phyloP scores from a whole-genome alignment of 1,140 invertebrate genomes.

The Ceratina australensis region DNA sequence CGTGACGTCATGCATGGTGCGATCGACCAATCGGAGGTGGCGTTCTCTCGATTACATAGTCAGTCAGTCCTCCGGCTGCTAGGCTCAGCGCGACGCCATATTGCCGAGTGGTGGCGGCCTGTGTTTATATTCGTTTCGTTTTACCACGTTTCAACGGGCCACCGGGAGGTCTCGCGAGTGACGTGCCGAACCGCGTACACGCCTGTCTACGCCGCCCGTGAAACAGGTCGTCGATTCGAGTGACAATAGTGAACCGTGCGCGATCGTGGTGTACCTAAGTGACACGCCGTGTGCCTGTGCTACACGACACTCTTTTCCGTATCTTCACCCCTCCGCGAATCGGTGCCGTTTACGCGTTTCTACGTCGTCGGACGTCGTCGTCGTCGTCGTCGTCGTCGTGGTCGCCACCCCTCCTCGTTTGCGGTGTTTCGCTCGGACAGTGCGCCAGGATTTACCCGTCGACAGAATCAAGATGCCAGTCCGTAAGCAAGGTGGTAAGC shows the following conservation, averaged over 20 bases:
- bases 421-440: not conserved
- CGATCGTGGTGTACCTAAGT: conserved; percentile 51
- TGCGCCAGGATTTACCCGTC: conserved; percentile 22
- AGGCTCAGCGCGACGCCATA: conserved; percentile 73
- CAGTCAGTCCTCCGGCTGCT: conserved; percentile 73
- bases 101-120: conserved; percentile 68
- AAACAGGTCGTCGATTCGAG: conserved; percentile 46
- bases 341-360: conserved; percentile 2
- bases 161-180: conserved; percentile 59
- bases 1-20: conserved; percentile 52
- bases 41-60: conserved; percentile 36
- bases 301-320: conserved; percentile 10
- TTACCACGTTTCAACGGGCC: conserved; percentile 61
- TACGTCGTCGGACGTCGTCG: conserved; percentile 3
- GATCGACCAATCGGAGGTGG: conserved; percentile 71
- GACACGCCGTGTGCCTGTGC: conserved; percentile 33
- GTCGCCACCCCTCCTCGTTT: not conserved
- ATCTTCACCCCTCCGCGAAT: conserved; percentile 29
- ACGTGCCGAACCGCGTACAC: conserved; percentile 49
- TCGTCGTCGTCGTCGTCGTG: conserved; percentile 3
- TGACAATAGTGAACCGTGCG: conserved; percentile 64
- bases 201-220: conserved; percentile 41
- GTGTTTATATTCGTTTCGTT: conserved; percentile 73
- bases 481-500: conserved; percentile 79
- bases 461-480: conserved; percentile 72